Conservation (phyloP, 2,888 invertebrate genomes). For the Horisme vitalbata region DNA sequence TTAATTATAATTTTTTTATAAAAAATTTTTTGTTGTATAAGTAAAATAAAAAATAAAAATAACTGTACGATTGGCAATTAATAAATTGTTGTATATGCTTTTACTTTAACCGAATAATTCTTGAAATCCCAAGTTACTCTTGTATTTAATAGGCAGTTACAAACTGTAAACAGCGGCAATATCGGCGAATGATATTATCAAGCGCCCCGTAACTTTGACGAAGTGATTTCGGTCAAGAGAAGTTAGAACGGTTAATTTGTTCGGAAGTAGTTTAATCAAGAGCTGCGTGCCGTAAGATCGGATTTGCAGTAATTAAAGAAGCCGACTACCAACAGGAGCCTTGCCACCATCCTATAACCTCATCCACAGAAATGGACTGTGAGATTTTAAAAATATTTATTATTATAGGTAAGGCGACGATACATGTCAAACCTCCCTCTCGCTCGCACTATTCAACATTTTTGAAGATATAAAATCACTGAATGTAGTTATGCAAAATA, state of each 20-base stretch:
- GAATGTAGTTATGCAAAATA: too few species aligned
- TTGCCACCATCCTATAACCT: not conserved
- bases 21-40: too few species aligned
- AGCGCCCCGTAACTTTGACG: slow-evolving; percentile 27
- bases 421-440: too few species aligned
- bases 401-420: too few species aligned
- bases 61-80: too few species aligned
- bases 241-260: slow-evolving; percentile 47
- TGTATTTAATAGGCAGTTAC: slow-evolving; percentile 4
- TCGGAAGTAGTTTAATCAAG: slow-evolving; percentile 65
- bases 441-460: too few species aligned
- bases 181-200: slow-evolving; percentile 20
- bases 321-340: slow-evolving; percentile 40
- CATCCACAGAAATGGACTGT: not conserved
- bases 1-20: too few species aligned
- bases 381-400: not conserved
- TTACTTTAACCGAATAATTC: not conserved
- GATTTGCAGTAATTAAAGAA: slow-evolving; percentile 66
- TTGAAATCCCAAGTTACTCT: too few species aligned
- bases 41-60: too few species aligned
- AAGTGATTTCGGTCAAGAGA: slow-evolving; percentile 41
- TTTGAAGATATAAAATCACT: too few species aligned
- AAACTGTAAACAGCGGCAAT: slow-evolving; percentile 21
- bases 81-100: too few species aligned
- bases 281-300: slow-evolving; percentile 42